Evolutionary conservation across 2,888 invertebrate species (phyloP).

Genomic region (Cerastis rubricosa): DNA sequence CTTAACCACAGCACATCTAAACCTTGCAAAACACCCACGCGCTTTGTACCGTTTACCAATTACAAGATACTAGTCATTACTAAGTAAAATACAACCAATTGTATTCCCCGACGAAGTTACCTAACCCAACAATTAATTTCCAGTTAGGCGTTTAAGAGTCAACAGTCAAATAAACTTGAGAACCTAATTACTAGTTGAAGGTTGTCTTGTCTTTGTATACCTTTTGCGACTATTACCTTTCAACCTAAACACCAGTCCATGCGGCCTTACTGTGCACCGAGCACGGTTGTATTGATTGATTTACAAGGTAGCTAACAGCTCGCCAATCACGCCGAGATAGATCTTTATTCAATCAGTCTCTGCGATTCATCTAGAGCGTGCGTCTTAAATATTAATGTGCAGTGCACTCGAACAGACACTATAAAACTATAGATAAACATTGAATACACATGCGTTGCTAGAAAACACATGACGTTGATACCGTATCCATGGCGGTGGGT

Average conservation of each 20-base stretch:
- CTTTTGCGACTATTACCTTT: slow-evolving; percentile 65
- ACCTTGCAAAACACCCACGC: slow-evolving; percentile 47
- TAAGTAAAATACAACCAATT: slow-evolving; percentile 44
- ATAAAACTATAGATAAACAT: slow-evolving; percentile 75
- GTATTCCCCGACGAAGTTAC: slow-evolving; percentile 41
- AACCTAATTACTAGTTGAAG: slow-evolving; percentile 57
- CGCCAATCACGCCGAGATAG: slow-evolving; percentile 71
- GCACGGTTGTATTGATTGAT: slow-evolving; percentile 72
- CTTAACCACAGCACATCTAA: slow-evolving; percentile 25
- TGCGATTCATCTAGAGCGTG: slow-evolving; percentile 72
- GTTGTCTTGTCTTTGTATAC: slow-evolving; percentile 48
- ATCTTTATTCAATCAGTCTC: slow-evolving; percentile 78
- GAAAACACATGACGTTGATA: slow-evolving; percentile 78
- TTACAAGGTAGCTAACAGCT: slow-evolving; percentile 73
- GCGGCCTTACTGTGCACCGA: slow-evolving; percentile 62
- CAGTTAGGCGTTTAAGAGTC: slow-evolving; percentile 16
- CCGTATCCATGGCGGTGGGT: slow-evolving; percentile 88
- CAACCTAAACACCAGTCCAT: slow-evolving; percentile 64
- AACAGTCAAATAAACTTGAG: slow-evolving; percentile 34
- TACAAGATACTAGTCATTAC: slow-evolving; percentile 30
- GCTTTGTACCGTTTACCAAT: slow-evolving; percentile 28
- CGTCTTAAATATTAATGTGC: slow-evolving; percentile 75
- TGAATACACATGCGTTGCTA: slow-evolving; percentile 70
- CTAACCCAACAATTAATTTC: slow-evolving; percentile 51
- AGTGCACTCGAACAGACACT: slow-evolving; percentile 81